Conservation (phyloP, 1,140 invertebrate species). For the Oreohelix idahoensis region DNA sequence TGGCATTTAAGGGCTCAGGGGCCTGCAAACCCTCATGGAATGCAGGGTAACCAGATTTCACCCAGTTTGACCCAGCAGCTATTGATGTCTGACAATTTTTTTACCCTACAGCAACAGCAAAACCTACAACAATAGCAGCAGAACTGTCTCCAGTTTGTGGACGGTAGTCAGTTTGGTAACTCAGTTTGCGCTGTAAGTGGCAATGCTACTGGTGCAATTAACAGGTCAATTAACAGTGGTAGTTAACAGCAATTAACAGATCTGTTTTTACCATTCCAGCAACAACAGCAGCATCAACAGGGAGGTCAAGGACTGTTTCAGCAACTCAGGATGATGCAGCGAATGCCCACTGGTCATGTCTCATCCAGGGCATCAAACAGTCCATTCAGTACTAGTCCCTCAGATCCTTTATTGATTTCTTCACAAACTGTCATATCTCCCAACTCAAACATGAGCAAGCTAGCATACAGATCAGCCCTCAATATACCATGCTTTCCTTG, state of each 20-base stretch:
- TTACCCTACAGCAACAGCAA: constrained; percentile 37
- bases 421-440: constrained; percentile 60
- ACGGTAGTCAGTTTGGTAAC: neutral
- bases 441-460: constrained; percentile 67
- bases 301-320: constrained; percentile 54
- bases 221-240: too few species aligned
- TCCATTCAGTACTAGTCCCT: constrained; percentile 57
- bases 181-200: neutral
- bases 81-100: constrained; percentile 57
- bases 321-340: constrained; percentile 58
- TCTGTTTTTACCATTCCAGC: neutral
- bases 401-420: constrained; percentile 80
- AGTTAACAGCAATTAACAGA: neutral
- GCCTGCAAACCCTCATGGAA: constrained; percentile 44
- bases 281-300: constrained; percentile 49
- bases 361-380: constrained; percentile 63
- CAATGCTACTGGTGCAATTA: neutral
- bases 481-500: neutral
- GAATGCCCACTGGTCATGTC: constrained; percentile 49
- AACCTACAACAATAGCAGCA: neutral
- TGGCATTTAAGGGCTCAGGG: constrained; percentile 49
- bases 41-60: constrained; percentile 51
- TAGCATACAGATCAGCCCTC: neutral
- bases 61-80: constrained; percentile 53
- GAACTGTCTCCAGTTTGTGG: neutral